Evolutionary conservation across 2,888 invertebrate species (phyloP), one percentile per base, ranked within the genome.

Genomic region (Eupithecia inturbata): DNA sequence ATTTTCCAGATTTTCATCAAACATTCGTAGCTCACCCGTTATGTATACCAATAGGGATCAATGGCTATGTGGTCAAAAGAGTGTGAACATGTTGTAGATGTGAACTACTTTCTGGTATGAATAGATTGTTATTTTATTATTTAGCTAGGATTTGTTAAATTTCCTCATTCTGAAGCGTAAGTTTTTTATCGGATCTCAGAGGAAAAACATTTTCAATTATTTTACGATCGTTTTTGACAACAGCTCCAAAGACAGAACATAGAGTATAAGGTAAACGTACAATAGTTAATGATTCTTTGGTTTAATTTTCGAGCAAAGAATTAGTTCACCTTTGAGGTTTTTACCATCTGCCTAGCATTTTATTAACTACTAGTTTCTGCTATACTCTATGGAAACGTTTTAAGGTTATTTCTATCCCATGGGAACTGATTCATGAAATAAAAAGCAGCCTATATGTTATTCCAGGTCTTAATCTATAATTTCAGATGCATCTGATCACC

Each of bases 301-400:
- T 57, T 57, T 26, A 57, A 57, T 57, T 22, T 53, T 57, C 57
- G 57, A 57, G 57, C 57, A 57, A 57, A 53, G 49, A 26, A 26
- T 26, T 49, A 12, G 0, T 0, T 12, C 5, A 26, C 57, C 57
- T 26, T 12, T 22, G 57, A 57, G 57, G 57, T 57, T 57, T 49
- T 26, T 57, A 57, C 1, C 57, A 57, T 26, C 26, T 53, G 57
- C 26, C n/a, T 19, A 16, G 19, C 45, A 41, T 16, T 12, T 41
- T 41, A 41, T 41, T 19, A 16, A 41, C 41, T 41, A 16, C 41
- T 31, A 31, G 31, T n/a, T n/a, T n/a, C n/a, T n/a, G n/a, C n/a
- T n/a, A n/a, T n/a, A n/a, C n/a, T n/a, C n/a, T n/a, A n/a, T n/a
- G n/a, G n/a, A n/a, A n/a, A n/a, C n/a, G n/a, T n/a, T n/a, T n/a